Evolutionary conservation across 2,888 invertebrate genomes (phyloP), one percentile per base, ranked within the genome.

Genomic region (Helicoverpa assulta): DNA sequence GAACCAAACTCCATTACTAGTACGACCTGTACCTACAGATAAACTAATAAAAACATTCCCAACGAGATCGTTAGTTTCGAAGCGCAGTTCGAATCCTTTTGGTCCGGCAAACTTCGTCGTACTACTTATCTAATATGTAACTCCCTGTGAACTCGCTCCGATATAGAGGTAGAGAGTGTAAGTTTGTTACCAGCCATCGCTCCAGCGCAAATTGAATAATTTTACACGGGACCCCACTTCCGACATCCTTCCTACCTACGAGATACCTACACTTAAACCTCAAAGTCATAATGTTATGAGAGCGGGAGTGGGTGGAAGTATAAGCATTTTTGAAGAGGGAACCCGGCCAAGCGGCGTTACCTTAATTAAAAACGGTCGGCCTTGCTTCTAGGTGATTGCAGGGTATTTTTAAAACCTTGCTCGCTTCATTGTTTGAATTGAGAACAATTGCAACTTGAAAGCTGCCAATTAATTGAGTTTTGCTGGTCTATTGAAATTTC

Each of bases 341-440:
- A 68, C 33, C 37, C 26, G 37, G n/a, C 12, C 12, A 67, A n/a
- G 61, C 47, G 47, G 12, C 47, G 60, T 61, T 53, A 37, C 58
- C 57, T 76, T 78, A 79, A 80, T 80, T 78, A 78, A 73, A 70
- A 56, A 65, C 51, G 12, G 58, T 19, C 55, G 63, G 52, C 63
- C 37, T 67, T 54, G 29, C 16, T 70, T 18, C 19, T 54, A 50
- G 62, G 51, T 57, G 51, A 55, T 76, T 37, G 54, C 50, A 54
- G 40, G 40, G 29, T 60, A 50, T 69, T 63, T 40, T 67, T 50
- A 69, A 68, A 70, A 18, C 43, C 18, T 54, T 37, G 40, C 33
- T 61, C 57, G 57, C 6, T 58, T 55, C 33, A 59, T 67, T 70
- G 65, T 69, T 67, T 62, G 19, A 65, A 47, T 43, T 29, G 52